A percentile compares a stretch with the other conserved stretches of the same genome.
Conservation (phyloP, 2,888 invertebrate genomes). For the Parnassius smintheus region DNA sequence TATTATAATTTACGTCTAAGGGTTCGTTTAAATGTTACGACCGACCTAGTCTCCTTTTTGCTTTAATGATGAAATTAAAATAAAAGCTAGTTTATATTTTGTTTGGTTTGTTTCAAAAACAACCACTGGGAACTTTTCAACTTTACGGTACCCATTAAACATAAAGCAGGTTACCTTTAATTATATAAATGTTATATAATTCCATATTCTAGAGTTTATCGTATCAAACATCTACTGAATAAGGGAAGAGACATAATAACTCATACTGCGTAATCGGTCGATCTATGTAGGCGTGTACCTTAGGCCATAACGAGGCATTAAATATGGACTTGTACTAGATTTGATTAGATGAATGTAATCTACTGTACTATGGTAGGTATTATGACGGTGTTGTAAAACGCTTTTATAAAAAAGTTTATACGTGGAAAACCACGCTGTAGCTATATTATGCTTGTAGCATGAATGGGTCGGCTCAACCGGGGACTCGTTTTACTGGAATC, state of each 20-base stretch:
- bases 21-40: neutral
- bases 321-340: slow-evolving; percentile 12
- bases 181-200: neutral
- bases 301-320: neutral
- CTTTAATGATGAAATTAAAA: no score
- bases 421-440: no score
- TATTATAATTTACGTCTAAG: neutral
- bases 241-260: slow-evolving; percentile 1
- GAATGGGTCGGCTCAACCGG: no score
- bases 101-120: no score
- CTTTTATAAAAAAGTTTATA: no score
- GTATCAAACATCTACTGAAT: neutral
- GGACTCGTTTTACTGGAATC: no score
- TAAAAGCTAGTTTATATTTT: neutral
- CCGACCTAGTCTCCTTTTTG: no score
- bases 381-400: neutral
- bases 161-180: no score
- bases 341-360: neutral
- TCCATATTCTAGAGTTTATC: slow-evolving; percentile 1
- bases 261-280: neutral
- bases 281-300: slow-evolving; percentile 1
- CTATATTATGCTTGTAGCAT: no score
- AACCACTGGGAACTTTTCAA: no score
- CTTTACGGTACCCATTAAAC: no score
- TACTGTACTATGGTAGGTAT: neutral